phyloP scores from a whole-genome alignment of 2,113 vertebrate genomes.

The Pelmatolapia mariae region DNA sequence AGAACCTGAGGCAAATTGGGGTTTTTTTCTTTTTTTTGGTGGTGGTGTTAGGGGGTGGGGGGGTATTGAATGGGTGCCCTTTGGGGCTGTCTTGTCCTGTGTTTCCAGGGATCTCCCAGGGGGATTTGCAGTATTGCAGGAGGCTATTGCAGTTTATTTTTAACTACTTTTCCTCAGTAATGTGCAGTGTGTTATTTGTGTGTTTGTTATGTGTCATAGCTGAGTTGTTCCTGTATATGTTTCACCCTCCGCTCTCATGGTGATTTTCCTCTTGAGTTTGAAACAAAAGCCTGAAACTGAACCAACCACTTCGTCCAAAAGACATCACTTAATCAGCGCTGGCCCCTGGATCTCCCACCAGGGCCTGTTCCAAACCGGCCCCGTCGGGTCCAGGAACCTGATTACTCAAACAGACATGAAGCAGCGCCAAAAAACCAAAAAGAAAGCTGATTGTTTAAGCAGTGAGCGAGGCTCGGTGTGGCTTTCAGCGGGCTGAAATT shows the following conservation, averaged over 20 bases:
- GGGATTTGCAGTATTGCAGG: neutral
- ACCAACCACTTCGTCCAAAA: slow-evolving; percentile 26
- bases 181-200: neutral
- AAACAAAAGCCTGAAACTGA: slow-evolving; percentile 43
- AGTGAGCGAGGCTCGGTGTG: neutral
- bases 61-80: neutral
- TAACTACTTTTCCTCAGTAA: neutral
- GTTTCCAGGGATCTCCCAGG: neutral
- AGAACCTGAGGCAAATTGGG: neutral
- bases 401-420: slow-evolving; percentile 48
- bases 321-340: slow-evolving; percentile 60
- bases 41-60: rapidly evolving
- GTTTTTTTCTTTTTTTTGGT: neutral
- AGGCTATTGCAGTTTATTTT: neutral
- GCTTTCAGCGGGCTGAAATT: neutral
- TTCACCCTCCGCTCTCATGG: slow-evolving; percentile 16
- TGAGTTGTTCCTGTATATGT: neutral
- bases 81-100: neutral
- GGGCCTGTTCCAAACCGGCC: slow-evolving; percentile 14
- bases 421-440: neutral
- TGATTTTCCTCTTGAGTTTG: slow-evolving; percentile 44
- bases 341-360: slow-evolving; percentile 34
- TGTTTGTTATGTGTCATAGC: neutral
- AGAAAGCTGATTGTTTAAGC: neutral
- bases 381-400: slow-evolving; percentile 37